Conservation (phyloP, 2,113 vertebrate genomes). For the Chionomys nivalis region DNA sequence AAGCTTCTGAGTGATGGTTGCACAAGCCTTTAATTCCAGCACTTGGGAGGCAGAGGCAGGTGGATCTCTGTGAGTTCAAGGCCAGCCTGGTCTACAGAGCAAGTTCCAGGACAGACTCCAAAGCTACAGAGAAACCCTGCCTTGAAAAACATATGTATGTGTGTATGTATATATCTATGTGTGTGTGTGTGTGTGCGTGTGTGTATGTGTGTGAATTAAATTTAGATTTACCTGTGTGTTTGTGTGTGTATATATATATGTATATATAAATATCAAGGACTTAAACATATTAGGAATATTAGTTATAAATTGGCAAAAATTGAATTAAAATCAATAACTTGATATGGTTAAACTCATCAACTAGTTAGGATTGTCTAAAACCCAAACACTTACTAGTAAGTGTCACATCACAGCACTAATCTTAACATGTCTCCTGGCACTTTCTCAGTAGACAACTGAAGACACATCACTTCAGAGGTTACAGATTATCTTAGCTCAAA, state of each 20-base stretch:
- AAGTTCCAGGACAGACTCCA: too few species aligned
- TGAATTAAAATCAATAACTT: constrained; percentile 41
- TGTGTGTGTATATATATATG: too few species aligned
- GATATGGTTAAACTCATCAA: background rate
- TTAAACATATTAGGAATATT: background rate
- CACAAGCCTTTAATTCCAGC: too few species aligned
- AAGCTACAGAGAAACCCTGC: too few species aligned
- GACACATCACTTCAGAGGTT: background rate
- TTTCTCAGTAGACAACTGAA: background rate
- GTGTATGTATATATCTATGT: too few species aligned
- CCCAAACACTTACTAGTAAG: background rate
- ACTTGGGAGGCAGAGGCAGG: too few species aligned
- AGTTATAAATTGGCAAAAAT: background rate
- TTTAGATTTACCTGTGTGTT: background rate
- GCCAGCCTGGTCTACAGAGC: too few species aligned
- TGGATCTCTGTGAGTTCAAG: too few species aligned
- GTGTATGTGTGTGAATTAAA: background rate
- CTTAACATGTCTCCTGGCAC: background rate
- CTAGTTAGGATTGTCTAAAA: constrained; percentile 7
- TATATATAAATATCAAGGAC: background rate
- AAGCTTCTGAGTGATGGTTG: too few species aligned
- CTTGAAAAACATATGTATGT: too few species aligned
- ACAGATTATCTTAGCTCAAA: constrained; percentile 3
- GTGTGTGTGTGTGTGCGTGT: background rate
- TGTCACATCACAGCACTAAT: background rate